These are phyloP conservation scores for Steinernema feltiae DNA, from an alignment of 1,140 invertebrate species.

Conservation along the genomic window DNA sequence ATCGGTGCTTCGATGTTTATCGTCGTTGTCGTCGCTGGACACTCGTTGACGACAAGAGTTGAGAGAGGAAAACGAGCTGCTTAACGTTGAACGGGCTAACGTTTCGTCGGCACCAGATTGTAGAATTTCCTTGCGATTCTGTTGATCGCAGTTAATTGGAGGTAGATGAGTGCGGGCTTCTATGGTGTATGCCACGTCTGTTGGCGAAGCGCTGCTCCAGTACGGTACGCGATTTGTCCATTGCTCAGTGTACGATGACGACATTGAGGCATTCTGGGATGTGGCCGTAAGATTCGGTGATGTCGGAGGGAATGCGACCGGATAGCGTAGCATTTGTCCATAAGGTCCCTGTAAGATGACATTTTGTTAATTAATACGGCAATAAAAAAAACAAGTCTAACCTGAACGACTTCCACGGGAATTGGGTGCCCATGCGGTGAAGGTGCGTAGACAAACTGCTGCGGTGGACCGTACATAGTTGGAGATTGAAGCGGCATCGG, in stretches of 20 bases:
- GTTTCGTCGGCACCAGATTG: background rate
- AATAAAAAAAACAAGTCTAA: background rate
- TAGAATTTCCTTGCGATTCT: background rate
- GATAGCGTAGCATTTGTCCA: background rate
- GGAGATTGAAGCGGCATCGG: background rate
- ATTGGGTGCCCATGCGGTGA: background rate
- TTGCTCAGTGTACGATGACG: background rate
- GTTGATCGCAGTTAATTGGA: background rate
- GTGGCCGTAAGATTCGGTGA: background rate
- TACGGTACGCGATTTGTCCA: constrained; percentile 1
- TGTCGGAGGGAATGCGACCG: background rate
- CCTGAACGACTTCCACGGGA: constrained; percentile 8
- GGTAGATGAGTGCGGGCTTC: background rate
- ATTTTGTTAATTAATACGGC: background rate
- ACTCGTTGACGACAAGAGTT: background rate
- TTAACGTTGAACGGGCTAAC: background rate
- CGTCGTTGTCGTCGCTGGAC: background rate
- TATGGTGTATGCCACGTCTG: background rate
- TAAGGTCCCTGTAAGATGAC: background rate
- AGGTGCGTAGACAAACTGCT: background rate
- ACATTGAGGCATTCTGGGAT: background rate
- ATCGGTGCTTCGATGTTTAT: background rate
- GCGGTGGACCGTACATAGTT: constrained; percentile 1
- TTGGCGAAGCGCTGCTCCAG: background rate
- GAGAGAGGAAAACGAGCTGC: background rate